phyloP scores from a whole-genome alignment of 2,113 vertebrate genomes.

The Oryzias melastigma region DNA sequence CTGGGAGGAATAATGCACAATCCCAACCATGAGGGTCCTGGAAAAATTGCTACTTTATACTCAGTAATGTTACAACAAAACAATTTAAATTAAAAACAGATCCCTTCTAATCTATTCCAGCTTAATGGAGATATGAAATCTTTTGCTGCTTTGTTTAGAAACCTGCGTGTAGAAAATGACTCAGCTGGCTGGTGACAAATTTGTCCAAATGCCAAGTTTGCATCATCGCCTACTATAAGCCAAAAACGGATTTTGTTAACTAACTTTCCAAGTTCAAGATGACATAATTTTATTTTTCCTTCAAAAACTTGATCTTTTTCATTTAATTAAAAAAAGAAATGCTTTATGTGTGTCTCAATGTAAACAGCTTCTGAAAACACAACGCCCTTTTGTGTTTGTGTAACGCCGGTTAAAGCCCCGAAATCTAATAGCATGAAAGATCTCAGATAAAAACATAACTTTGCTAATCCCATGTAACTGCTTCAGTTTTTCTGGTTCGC shows the following conservation, averaged over 20 bases:
- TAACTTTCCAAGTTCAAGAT: slow-evolving; percentile 16
- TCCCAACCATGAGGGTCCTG: not conserved
- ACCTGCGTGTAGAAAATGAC: slow-evolving; percentile 33
- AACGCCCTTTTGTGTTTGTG: slow-evolving; percentile 5
- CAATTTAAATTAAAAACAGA: slow-evolving; percentile 10
- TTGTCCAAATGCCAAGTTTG: slow-evolving; percentile 41
- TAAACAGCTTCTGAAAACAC: not conserved
- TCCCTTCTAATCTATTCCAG: slow-evolving; percentile 4
- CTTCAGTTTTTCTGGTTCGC: not conserved
- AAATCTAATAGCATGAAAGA: not conserved
- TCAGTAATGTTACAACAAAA: not conserved
- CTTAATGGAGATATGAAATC: slow-evolving; percentile 16
- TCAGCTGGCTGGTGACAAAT: slow-evolving; percentile 25
- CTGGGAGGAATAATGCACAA: not conserved
- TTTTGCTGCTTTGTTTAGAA: slow-evolving; percentile 25
- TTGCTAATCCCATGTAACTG: not conserved
- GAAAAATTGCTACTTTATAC: not conserved
- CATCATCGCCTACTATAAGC: slow-evolving; percentile 34
- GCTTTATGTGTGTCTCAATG: not conserved
- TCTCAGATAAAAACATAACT: not conserved
- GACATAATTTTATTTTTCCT: slow-evolving; percentile 15
- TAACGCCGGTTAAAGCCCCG: not conserved
- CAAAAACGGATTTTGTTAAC: slow-evolving; percentile 29
- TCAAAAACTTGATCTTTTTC: not conserved
- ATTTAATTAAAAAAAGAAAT: not conserved